Conservation (phyloP, 2,888 invertebrate genomes). For the Blomia tropicalis region DNA sequence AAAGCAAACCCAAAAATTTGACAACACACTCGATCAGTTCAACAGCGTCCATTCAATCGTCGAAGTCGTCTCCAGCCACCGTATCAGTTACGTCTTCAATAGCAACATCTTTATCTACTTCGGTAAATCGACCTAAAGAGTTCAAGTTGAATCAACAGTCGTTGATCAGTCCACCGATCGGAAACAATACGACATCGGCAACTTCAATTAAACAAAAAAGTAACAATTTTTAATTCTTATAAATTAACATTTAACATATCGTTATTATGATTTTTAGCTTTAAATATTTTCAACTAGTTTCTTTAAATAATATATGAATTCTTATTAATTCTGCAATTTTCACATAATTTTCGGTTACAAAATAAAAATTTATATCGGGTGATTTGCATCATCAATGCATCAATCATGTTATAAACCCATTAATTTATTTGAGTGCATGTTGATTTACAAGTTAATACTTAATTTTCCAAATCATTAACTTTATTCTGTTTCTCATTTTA, state of each 20-base stretch:
- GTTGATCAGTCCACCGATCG: background rate
- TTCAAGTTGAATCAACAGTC: background rate
- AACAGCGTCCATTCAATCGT: slow-evolving; percentile 11
- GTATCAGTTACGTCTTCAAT: slow-evolving; percentile 7
- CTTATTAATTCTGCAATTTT: background rate
- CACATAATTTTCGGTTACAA: background rate
- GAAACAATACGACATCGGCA: too few species aligned
- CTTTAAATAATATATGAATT: too few species aligned
- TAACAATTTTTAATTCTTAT: background rate
- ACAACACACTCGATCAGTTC: background rate
- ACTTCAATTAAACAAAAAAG: background rate
- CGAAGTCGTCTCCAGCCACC: background rate
- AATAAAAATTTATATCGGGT: background rate
- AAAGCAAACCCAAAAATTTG: background rate
- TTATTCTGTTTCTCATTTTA: background rate
- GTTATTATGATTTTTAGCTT: too few species aligned
- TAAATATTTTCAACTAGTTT: too few species aligned
- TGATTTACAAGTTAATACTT: too few species aligned
- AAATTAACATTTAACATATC: background rate
- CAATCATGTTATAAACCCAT: too few species aligned
- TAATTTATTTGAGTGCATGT: too few species aligned
- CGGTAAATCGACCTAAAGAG: background rate
- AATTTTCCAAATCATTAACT: background rate
- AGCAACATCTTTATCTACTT: slow-evolving; percentile 4
- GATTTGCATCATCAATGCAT: too few species aligned